Conservation (phyloP, 2,888 invertebrate genomes). For the Antitype chi region DNA sequence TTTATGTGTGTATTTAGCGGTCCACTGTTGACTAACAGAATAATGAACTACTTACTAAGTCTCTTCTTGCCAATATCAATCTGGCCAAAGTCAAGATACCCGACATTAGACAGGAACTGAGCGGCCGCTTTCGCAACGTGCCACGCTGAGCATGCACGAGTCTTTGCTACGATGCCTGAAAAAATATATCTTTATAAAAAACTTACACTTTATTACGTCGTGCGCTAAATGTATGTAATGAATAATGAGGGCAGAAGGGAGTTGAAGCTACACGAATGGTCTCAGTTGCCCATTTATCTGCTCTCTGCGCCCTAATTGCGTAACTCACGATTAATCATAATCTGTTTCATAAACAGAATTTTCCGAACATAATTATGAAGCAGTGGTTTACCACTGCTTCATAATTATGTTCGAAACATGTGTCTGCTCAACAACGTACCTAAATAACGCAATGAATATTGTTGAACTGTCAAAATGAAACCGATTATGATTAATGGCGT, state of each 20-base stretch:
- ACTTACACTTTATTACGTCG: not conserved
- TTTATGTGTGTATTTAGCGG: too few species aligned
- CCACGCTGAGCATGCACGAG: slow-evolving; percentile 72
- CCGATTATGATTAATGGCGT: too few species aligned
- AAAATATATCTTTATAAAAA: not conserved
- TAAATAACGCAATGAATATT: too few species aligned
- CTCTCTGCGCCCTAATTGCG: too few species aligned
- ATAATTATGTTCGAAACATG: too few species aligned
- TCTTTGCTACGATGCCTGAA: slow-evolving; percentile 79
- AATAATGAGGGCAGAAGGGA: not conserved
- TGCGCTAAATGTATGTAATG: not conserved
- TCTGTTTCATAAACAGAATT: too few species aligned
- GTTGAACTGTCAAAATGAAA: too few species aligned
- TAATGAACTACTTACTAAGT: slow-evolving; percentile 75
- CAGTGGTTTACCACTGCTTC: too few species aligned
- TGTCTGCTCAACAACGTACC: too few species aligned
- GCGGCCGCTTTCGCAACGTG: slow-evolving; percentile 71
- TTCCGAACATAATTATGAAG: too few species aligned
- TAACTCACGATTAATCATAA: too few species aligned
- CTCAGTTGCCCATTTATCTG: not conserved
- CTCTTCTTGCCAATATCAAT: slow-evolving; percentile 81
- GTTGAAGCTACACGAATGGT: not conserved
- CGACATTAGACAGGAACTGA: slow-evolving; percentile 76
- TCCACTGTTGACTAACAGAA: not conserved
- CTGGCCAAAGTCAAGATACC: slow-evolving; percentile 72